Conservation (phyloP, 2,113 vertebrate genomes). For the Vanacampus margaritifer region DNA sequence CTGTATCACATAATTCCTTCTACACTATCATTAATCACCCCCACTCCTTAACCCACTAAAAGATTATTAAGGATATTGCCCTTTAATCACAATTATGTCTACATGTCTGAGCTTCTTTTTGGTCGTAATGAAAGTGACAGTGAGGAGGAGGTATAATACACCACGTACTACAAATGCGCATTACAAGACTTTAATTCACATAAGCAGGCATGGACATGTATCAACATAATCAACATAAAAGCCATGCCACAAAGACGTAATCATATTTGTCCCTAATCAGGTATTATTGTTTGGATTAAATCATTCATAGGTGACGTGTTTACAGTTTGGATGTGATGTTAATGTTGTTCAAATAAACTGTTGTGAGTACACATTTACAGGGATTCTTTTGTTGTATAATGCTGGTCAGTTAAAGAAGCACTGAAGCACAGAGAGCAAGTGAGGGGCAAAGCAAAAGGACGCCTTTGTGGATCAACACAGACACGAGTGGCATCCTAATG, state of each 20-base stretch:
- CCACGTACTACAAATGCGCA: conserved; percentile 30
- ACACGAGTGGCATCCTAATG: conserved; percentile 70
- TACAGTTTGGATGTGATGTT: conserved; percentile 5
- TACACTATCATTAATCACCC: conserved; percentile 55
- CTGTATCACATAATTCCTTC: conserved; percentile 40
- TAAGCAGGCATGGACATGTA: conserved; percentile 48
- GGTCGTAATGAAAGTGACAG: conserved; percentile 42
- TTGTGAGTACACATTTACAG: not conserved
- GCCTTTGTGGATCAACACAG: conserved; percentile 56
- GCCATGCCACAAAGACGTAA: conserved; percentile 47
- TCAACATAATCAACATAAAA: conserved; percentile 70
- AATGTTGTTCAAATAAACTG: conserved; percentile 6
- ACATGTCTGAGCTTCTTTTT: conserved; percentile 24
- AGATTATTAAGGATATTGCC: conserved; percentile 34
- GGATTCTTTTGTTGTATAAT: conserved; percentile 34
- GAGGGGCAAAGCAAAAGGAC: conserved; percentile 44
- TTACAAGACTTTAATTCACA: conserved; percentile 55
- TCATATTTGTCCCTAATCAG: conserved; percentile 57
- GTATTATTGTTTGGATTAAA: conserved; percentile 52
- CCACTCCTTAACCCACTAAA: not conserved
- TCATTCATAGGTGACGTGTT: conserved; percentile 40
- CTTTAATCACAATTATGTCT: conserved; percentile 51
- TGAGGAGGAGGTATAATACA: conserved; percentile 3
- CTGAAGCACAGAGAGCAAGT: conserved; percentile 26
- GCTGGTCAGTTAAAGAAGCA: conserved; percentile 49